Conservation (phyloP, 2,797 vertebrate species). For the Brachyrhaphis roseni region DNA sequence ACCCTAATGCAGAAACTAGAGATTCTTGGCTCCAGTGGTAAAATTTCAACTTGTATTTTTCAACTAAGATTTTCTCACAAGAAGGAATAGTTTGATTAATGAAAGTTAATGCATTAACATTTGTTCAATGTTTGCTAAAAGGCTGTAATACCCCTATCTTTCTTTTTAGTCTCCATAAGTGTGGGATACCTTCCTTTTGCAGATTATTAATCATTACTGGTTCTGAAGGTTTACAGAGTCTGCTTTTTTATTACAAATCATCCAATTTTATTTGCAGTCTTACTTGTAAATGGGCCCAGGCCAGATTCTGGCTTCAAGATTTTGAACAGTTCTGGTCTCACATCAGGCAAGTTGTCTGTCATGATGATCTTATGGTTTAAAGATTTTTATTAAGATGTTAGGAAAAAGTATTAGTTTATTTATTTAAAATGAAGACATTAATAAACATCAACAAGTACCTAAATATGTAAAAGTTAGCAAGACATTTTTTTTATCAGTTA, state of each 20-base stretch:
- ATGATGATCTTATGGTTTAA: neutral
- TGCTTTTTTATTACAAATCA: neutral
- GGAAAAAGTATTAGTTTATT: neutral
- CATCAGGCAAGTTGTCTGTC: neutral
- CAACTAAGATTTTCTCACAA: neutral
- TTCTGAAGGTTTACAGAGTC: neutral
- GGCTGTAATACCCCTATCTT: neutral
- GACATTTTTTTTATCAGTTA: neutral
- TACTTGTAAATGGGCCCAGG: neutral
- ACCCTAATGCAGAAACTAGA: slow-evolving; percentile 1
- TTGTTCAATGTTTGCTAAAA: neutral
- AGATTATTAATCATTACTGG: neutral
- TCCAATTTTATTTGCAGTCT: neutral
- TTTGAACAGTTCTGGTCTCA: neutral
- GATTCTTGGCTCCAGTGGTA: neutral
- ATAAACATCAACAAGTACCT: neutral
- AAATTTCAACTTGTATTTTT: neutral
- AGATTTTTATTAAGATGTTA: neutral
- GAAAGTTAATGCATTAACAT: neutral
- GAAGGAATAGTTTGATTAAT: neutral
- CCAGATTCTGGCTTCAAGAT: neutral
- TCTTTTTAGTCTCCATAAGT: neutral
- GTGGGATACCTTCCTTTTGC: neutral
- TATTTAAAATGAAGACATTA: neutral
- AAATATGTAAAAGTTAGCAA: neutral